Evolutionary conservation across 2,113 vertebrate species (phyloP).

Genomic region (Erythrocercus mccallii): DNA sequence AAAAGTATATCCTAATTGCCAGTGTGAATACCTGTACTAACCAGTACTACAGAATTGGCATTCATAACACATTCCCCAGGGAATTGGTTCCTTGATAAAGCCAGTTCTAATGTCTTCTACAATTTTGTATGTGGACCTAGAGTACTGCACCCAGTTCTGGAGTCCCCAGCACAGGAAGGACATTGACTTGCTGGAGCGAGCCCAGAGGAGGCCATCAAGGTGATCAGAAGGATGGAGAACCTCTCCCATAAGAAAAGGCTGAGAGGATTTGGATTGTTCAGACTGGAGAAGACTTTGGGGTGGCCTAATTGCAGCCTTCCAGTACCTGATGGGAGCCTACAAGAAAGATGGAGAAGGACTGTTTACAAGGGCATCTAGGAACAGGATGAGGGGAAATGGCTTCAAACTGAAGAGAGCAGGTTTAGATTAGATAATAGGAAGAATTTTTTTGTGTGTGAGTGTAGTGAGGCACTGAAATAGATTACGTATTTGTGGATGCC

Average conservation of each 20-base stretch:
- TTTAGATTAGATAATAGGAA: not conserved
- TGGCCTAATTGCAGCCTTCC: not conserved
- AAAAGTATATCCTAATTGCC: not conserved
- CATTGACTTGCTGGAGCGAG: not conserved
- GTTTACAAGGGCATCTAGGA: not conserved
- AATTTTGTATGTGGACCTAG: not conserved
- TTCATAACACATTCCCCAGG: not conserved
- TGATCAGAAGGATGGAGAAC: not conserved
- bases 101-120: not conserved
- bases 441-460: not conserved
- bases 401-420: not conserved
- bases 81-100: not conserved
- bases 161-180: not conserved
- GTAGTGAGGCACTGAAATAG: not conserved
- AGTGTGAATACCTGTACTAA: not conserved
- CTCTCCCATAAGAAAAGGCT: not conserved
- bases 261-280: not conserved
- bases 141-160: no score
- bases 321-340: not conserved
- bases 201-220: not conserved
- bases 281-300: not conserved
- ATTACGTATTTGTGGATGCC: not conserved
- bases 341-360: not conserved
- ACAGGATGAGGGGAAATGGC: not conserved
- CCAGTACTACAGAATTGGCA: not conserved